Evolutionary conservation across 2,797 vertebrate species (phyloP).

Genomic region (Lophura swinhoii): DNA sequence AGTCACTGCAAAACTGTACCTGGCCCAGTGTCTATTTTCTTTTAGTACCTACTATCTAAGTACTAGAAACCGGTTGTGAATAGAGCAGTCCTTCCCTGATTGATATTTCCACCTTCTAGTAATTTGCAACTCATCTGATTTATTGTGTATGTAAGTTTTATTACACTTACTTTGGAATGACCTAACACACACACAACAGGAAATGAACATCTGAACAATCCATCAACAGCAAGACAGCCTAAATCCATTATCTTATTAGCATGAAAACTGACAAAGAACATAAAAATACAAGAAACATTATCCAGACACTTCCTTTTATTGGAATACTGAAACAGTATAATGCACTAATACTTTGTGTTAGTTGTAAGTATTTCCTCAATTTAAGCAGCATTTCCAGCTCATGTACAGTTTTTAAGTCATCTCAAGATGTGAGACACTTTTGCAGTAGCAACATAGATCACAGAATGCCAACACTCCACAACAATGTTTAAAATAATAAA

Average conservation of each 20-base stretch:
- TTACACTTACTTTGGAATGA: background rate
- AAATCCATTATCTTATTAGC: background rate
- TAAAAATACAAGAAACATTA: slow-evolving; percentile 24
- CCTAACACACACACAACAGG: background rate
- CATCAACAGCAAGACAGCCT: background rate
- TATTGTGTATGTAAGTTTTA: background rate
- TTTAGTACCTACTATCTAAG: background rate
- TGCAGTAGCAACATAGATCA: slow-evolving; percentile 63
- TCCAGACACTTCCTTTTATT: slow-evolving; percentile 52
- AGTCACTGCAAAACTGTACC: background rate
- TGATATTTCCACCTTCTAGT: background rate
- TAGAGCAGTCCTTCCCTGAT: background rate
- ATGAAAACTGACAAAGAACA: slow-evolving; percentile 1
- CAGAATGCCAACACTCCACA: slow-evolving; percentile 57
- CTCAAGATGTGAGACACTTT: slow-evolving; percentile 44
- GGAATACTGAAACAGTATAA: slow-evolving; percentile 28
- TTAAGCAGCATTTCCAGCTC: slow-evolving; percentile 47
- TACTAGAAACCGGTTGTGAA: background rate
- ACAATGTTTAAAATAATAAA: slow-evolving; percentile 74
- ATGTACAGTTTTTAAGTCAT: slow-evolving; percentile 36
- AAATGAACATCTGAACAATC: slow-evolving; percentile 8
- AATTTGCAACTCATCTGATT: background rate
- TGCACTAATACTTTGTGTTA: slow-evolving; percentile 43
- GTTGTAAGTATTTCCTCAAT: slow-evolving; percentile 29
- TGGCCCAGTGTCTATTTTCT: background rate